These are phyloP conservation scores for Dufourea novaeangliae DNA, from an alignment of 1,140 invertebrate species.

Conservation along the genomic window DNA sequence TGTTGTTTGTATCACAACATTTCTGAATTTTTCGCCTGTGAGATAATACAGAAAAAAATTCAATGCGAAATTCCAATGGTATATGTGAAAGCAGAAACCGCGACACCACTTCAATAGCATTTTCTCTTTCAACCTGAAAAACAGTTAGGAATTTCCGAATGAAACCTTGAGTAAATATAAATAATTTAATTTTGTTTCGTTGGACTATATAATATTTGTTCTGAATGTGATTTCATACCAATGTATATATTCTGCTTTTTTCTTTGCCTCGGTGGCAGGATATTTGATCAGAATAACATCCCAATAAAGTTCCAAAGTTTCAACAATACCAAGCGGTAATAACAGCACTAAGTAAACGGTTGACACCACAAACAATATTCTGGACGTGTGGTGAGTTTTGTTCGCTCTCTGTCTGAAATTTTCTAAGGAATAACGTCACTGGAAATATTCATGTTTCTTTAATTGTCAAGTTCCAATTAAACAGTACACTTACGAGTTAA, in stretches of 20 bases:
- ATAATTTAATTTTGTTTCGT: background rate
- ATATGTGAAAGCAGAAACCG: conserved; percentile 70
- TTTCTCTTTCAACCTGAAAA: conserved; percentile 71
- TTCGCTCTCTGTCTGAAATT: conserved; percentile 58
- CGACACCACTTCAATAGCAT: conserved; percentile 73
- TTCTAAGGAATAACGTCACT: conserved; percentile 43
- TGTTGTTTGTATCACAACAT: conserved; percentile 57
- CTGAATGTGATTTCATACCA: conserved; percentile 60
- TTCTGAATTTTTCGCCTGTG: conserved; percentile 68
- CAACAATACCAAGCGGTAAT: conserved; percentile 75
- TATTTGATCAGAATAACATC: conserved; percentile 66
- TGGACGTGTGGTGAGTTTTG: conserved; percentile 59
- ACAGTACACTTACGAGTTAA: conserved; percentile 66
- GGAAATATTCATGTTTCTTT: conserved; percentile 12
- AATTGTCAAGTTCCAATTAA: background rate
- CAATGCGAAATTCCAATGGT: conserved; percentile 73
- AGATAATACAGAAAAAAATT: conserved; percentile 75
- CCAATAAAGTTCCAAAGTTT: conserved; percentile 77
- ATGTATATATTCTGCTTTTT: conserved; percentile 66
- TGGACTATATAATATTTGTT: no score
- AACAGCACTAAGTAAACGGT: conserved; percentile 74
- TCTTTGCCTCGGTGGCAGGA: conserved; percentile 45
- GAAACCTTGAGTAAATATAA: background rate
- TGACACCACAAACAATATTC: conserved; percentile 69
- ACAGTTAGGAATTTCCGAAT: background rate